A percentile compares a stretch with the other conserved stretches of the same genome.
phyloP scores from a whole-genome alignment of 1,140 invertebrate genomes.

The Laupala kohalensis region DNA sequence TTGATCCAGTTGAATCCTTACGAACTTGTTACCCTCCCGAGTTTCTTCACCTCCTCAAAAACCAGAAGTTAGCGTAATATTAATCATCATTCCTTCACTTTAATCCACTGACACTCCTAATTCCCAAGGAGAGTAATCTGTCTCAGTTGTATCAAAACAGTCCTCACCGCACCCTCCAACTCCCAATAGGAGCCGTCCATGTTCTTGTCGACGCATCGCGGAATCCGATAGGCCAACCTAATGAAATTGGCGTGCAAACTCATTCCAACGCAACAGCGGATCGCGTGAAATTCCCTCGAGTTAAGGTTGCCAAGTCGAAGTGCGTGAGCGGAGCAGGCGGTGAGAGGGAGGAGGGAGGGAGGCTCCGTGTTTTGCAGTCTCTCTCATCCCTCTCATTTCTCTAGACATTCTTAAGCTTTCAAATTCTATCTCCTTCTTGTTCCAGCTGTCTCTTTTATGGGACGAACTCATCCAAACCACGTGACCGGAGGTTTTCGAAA shows the following conservation, averaged over 20 bases:
- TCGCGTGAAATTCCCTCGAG: background rate
- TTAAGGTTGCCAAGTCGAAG: background rate
- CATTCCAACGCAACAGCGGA: background rate
- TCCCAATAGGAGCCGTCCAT: background rate
- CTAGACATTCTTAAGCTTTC: background rate
- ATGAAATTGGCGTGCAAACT: background rate
- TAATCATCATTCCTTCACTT: too few species aligned
- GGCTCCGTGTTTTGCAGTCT: too few species aligned
- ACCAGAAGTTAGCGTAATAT: too few species aligned
- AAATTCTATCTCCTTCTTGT: background rate
- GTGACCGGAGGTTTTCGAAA: background rate
- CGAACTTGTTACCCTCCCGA: too few species aligned
- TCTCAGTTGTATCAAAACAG: background rate
- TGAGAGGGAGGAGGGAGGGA: too few species aligned
- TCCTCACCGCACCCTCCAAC: too few species aligned
- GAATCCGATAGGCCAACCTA: background rate
- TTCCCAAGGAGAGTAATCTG: too few species aligned
- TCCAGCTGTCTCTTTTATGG: background rate
- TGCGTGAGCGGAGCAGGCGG: background rate
- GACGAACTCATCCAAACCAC: background rate
- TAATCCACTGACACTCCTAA: too few species aligned
- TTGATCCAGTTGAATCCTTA: too few species aligned
- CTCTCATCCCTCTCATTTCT: too few species aligned
- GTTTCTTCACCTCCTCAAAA: too few species aligned
- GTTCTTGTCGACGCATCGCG: background rate